Percentiles rank a stretch among this genome's conserved stretches.
Evolutionary conservation across 2,113 vertebrate genomes (phyloP).

Genomic region (Campylorhamphus procurvoides): DNA sequence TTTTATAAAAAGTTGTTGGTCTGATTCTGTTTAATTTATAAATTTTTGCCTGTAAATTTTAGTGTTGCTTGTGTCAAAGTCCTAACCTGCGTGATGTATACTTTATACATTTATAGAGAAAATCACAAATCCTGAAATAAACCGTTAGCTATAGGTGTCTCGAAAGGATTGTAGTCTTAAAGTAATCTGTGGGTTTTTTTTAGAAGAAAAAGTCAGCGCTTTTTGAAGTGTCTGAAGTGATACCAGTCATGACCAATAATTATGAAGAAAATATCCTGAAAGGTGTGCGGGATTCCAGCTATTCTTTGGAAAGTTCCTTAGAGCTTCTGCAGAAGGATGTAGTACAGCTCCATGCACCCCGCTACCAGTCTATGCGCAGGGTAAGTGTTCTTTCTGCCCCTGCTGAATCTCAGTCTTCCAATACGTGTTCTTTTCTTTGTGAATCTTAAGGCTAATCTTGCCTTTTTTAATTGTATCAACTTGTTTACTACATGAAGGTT

Average conservation of each 20-base stretch:
- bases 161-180: background rate
- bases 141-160: background rate
- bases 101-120: background rate
- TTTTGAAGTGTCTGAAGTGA: conserved; percentile 99
- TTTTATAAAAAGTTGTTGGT: background rate
- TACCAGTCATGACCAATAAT: conserved; percentile 99
- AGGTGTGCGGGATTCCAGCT: conserved; percentile 96
- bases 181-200: background rate
- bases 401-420: background rate
- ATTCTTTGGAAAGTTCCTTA: conserved; percentile 97
- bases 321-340: conserved; percentile 98
- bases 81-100: fast-evolving
- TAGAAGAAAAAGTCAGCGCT: conserved; percentile 99
- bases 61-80: background rate
- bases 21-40: background rate
- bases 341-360: conserved; percentile 97
- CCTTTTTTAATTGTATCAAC: background rate
- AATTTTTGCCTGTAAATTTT: background rate
- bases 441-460: background rate
- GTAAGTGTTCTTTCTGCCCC: conserved; percentile 64
- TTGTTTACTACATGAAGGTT: background rate
- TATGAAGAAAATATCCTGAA: conserved; percentile 99
- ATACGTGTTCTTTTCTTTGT: background rate
- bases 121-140: background rate
- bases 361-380: conserved; percentile 99